These are phyloP conservation scores for Argyrosomus japonicus DNA, from an alignment of 2,113 vertebrate genomes.

Conservation along the genomic window DNA sequence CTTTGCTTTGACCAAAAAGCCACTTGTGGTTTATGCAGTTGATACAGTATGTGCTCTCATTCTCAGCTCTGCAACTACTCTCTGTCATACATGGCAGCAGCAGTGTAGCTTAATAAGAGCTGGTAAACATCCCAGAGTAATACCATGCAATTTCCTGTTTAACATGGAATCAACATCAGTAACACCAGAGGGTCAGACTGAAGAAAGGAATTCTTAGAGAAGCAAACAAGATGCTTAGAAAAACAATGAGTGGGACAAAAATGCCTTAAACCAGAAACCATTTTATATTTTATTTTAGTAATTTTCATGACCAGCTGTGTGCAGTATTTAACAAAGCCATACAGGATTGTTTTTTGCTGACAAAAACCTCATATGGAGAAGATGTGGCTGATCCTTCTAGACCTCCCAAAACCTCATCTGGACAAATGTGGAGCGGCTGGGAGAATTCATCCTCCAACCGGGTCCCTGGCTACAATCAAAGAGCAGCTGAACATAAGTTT, in stretches of 20 bases:
- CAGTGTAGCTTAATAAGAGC: conserved; percentile 29
- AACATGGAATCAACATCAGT: conserved; percentile 51
- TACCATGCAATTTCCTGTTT: conserved; percentile 71
- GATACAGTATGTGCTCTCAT: not conserved
- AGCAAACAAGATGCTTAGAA: conserved; percentile 47
- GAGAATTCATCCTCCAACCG: not conserved
- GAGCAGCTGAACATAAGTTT: not conserved
- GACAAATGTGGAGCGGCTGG: not conserved
- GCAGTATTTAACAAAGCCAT: not conserved
- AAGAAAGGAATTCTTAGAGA: conserved; percentile 34
- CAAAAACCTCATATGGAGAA: not conserved
- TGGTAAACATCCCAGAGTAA: conserved; percentile 48
- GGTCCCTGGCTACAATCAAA: not conserved
- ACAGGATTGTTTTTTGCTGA: not conserved
- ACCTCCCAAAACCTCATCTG: not conserved
- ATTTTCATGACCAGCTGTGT: not conserved
- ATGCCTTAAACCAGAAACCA: conserved; percentile 16
- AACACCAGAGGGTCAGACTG: conserved; percentile 32
- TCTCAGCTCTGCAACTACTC: not conserved
- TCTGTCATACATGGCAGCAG: not conserved
- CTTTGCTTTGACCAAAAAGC: not conserved
- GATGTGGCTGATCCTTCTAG: not conserved
- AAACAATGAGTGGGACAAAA: conserved; percentile 25
- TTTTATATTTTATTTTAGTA: not conserved
- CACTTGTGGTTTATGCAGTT: not conserved